These are phyloP conservation scores for Chromis chromis DNA, from an alignment of 2,797 vertebrate species.

Conservation along the genomic window DNA sequence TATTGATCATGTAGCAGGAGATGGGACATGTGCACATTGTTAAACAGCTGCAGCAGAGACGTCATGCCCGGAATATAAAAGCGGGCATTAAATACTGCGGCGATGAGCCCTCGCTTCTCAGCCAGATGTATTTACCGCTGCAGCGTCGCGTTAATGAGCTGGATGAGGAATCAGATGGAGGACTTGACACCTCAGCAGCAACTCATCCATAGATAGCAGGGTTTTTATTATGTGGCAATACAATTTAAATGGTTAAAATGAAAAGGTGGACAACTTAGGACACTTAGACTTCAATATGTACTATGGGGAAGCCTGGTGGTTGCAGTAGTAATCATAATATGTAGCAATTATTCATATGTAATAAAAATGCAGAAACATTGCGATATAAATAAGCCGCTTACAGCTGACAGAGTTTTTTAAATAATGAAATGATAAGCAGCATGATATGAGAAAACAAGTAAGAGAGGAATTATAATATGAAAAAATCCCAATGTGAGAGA, in stretches of 20 bases:
- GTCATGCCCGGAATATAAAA: conserved; percentile 68
- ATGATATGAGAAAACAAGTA: conserved; percentile 9
- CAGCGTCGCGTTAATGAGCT: conserved; percentile 52
- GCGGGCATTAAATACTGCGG: conserved; percentile 53
- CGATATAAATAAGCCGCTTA: not conserved
- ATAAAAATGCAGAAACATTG: not conserved
- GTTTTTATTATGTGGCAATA: conserved; percentile 3
- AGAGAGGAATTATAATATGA: not conserved
- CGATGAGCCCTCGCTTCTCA: conserved; percentile 35
- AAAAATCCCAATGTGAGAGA: conserved; percentile 5
- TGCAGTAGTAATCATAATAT: no score
- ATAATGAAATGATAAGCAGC: not conserved
- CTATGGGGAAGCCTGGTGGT: not conserved
- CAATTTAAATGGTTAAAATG: not conserved
- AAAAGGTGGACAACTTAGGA: not conserved
- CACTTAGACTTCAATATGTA: rapidly evolving
- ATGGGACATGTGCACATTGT: conserved; percentile 62
- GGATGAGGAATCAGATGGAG: conserved; percentile 38
- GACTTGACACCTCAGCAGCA: conserved; percentile 24
- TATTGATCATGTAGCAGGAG: conserved; percentile 56
- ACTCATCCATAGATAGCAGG: conserved; percentile 16
- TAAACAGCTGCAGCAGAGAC: conserved; percentile 60
- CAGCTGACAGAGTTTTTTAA: not conserved
- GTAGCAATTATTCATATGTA: no score
- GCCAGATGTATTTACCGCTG: conserved; percentile 52